phyloP scores from a whole-genome alignment of 2,113 vertebrate genomes.

The Catharus minimus region DNA sequence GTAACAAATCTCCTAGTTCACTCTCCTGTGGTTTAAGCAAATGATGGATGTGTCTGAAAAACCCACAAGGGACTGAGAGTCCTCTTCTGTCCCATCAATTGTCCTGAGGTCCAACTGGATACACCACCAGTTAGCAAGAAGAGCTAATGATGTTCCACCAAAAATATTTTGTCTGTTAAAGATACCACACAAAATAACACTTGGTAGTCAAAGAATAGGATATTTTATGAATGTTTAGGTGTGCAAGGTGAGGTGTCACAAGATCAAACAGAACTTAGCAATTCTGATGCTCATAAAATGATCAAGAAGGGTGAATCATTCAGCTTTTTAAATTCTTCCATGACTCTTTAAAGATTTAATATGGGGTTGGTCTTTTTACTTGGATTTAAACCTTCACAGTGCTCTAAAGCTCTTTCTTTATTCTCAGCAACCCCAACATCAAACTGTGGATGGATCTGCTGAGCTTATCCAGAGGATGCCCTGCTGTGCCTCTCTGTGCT shows the following conservation, averaged over 20 bases:
- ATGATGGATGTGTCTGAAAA: neutral
- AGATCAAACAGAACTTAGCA: constrained; percentile 14
- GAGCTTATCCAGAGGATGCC: neutral
- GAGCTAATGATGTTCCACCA: neutral
- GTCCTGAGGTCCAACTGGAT: neutral
- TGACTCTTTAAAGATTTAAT: constrained; percentile 7
- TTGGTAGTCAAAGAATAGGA: neutral
- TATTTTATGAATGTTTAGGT: neutral
- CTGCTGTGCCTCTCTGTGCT: neutral
- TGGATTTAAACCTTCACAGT: neutral
- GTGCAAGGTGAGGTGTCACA: neutral
- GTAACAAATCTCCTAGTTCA: accelerated
- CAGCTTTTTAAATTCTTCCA: neutral
- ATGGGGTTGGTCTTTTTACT: neutral
- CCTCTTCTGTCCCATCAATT: neutral
- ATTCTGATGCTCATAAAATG: constrained; percentile 5
- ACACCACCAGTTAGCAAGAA: neutral
- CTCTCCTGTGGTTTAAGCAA: neutral
- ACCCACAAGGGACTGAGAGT: accelerated
- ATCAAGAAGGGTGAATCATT: neutral
- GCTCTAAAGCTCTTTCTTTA: neutral
- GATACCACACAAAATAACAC: neutral
- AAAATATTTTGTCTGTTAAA: neutral
- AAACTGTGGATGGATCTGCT: neutral
- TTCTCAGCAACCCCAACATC: accelerated